phyloP scores from a whole-genome alignment of 2,888 invertebrate species.

The Leptopilina syphax region DNA sequence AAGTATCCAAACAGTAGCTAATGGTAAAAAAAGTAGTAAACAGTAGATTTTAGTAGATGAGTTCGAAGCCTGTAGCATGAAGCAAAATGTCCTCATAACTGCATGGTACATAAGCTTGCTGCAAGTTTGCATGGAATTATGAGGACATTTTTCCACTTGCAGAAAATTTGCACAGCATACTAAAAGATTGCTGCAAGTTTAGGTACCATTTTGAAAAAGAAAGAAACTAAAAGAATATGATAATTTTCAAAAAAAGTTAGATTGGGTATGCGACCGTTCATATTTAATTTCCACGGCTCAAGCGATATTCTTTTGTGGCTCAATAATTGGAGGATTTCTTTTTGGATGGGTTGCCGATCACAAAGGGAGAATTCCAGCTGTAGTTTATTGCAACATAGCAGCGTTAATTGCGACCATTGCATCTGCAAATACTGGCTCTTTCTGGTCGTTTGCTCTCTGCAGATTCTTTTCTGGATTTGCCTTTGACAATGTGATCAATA shows the following conservation, averaged over 20 bases:
- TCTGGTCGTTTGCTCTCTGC: slow-evolving; percentile 77
- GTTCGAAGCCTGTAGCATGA: too few relatives aligned
- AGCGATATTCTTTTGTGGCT: slow-evolving; percentile 79
- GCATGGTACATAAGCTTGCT: too few relatives aligned
- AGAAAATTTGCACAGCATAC: too few relatives aligned
- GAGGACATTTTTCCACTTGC: too few relatives aligned
- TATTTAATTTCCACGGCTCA: slow-evolving; percentile 78
- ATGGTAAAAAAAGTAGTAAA: too few relatives aligned
- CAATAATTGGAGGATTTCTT: slow-evolving; percentile 78
- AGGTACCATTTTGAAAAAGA: too few relatives aligned
- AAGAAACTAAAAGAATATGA: background rate
- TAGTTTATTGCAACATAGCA: slow-evolving; percentile 76
- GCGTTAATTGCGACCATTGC: slow-evolving; percentile 76
- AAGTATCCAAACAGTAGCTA: too few relatives aligned
- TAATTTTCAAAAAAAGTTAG: slow-evolving; percentile 65
- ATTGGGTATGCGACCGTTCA: slow-evolving; percentile 79
- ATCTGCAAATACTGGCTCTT: slow-evolving; percentile 75
- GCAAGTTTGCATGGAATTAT: too few relatives aligned
- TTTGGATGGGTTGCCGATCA: slow-evolving; percentile 79
- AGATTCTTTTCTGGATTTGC: slow-evolving; percentile 79
- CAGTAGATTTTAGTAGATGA: too few relatives aligned
- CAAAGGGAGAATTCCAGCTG: slow-evolving; percentile 78
- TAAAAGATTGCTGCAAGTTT: too few relatives aligned
- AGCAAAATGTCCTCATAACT: too few relatives aligned
- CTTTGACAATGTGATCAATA: slow-evolving; percentile 79